Conservation (phyloP, 2,797 vertebrate genomes). For the Ctenochaetus hawaiiensis region DNA sequence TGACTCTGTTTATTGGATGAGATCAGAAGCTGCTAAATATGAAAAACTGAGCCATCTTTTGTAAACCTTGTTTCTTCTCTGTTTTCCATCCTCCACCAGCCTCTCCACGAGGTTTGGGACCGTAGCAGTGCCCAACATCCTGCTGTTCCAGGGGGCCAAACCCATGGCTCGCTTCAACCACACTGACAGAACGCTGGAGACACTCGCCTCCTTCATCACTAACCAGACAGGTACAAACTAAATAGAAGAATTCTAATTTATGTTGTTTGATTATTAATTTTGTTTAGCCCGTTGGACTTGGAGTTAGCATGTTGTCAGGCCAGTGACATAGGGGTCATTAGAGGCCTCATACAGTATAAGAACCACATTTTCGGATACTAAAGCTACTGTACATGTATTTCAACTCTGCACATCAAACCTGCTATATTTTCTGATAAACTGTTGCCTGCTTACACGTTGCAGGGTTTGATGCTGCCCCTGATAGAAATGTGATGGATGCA, state of each 20-base stretch:
- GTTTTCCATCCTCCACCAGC: conserved; percentile 74
- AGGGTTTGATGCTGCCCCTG: conserved; percentile 91
- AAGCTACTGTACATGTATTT: neutral
- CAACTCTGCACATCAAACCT: neutral
- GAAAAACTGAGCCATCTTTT: conserved; percentile 6
- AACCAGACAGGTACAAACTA: conserved; percentile 93
- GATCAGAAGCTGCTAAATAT: neutral
- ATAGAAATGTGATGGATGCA: conserved; percentile 85
- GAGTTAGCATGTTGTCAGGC: no score
- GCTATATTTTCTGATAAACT: neutral
- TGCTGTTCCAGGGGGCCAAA: conserved; percentile 97
- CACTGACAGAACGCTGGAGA: conserved; percentile 93
- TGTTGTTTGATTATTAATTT: no score
- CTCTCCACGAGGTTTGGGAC: conserved; percentile 98
- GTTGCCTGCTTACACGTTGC: conserved; percentile 9
- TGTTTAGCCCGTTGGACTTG: no score
- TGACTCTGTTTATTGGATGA: neutral
- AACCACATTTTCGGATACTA: neutral
- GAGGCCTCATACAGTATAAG: neutral
- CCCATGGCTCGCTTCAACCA: conserved; percentile 99
- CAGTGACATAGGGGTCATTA: neutral
- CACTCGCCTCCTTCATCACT: conserved; percentile 91
- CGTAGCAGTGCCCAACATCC: conserved; percentile 97
- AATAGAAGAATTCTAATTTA: no score
- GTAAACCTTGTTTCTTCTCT: neutral